Evolutionary conservation across 2,888 invertebrate species (phyloP).

Genomic region (Tetragnatha montana): DNA sequence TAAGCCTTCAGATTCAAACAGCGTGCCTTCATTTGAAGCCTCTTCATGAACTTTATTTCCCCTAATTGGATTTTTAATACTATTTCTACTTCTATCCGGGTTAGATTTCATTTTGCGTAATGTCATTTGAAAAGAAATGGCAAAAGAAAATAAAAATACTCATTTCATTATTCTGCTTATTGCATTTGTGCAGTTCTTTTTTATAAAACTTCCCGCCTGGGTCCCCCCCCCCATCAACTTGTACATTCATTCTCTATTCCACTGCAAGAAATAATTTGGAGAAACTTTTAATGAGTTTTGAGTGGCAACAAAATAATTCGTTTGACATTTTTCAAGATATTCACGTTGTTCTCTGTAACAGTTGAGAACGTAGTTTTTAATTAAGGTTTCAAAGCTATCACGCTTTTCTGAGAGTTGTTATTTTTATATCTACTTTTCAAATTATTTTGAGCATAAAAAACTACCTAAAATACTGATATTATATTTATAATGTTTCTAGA

Average conservation of each 20-base stretch:
- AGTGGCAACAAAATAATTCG: slow-evolving; percentile 29
- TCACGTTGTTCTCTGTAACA: neutral
- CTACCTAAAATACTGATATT: too few species aligned
- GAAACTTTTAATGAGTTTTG: slow-evolving; percentile 30
- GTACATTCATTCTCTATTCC: neutral
- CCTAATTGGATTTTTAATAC: slow-evolving; percentile 24
- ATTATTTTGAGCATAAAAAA: too few species aligned
- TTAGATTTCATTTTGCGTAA: slow-evolving; percentile 8
- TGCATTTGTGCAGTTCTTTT: slow-evolving; percentile 5
- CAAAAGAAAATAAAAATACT: neutral
- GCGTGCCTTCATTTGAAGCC: neutral
- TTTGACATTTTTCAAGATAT: slow-evolving; percentile 7
- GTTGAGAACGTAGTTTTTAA: neutral
- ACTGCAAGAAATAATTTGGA: neutral
- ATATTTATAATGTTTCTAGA: too few species aligned
- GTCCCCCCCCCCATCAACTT: neutral
- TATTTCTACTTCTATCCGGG: neutral
- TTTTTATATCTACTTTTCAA: too few species aligned
- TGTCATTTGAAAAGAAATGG: slow-evolving; percentile 12
- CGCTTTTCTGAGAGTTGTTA: too few species aligned
- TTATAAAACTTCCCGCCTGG: neutral
- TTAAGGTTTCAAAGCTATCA: neutral
- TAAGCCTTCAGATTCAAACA: neutral
- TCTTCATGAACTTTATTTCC: slow-evolving; percentile 2
- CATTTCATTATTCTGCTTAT: slow-evolving; percentile 20